These are phyloP conservation scores for Temnothorax unifasciatus DNA, from an alignment of 2,888 invertebrate genomes.

Conservation along the genomic window DNA sequence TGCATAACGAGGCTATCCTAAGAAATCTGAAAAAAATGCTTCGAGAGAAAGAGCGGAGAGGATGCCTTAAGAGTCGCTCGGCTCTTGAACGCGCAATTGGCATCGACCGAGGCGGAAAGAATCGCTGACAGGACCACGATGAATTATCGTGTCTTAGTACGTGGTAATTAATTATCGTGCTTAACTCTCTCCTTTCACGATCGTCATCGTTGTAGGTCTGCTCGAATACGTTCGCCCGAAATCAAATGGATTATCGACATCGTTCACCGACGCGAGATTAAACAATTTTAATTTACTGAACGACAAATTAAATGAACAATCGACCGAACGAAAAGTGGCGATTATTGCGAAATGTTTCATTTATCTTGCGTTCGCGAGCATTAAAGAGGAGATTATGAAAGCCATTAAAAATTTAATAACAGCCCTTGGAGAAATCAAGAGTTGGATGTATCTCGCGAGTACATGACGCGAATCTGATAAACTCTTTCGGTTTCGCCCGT, in stretches of 20 bases:
- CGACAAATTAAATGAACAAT: constrained; percentile 45
- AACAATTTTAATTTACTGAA: constrained; percentile 24
- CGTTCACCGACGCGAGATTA: constrained; percentile 17
- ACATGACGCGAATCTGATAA: constrained; percentile 64
- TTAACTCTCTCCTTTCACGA: constrained; percentile 28
- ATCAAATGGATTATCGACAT: constrained; percentile 16
- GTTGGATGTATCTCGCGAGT: constrained; percentile 23
- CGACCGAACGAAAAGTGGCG: constrained; percentile 13
- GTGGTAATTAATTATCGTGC: constrained; percentile 62
- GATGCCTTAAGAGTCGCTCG: constrained; percentile 40
- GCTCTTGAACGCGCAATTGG: constrained; percentile 72
- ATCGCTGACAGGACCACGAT: constrained; percentile 72
- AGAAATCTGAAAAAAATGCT: constrained; percentile 67
- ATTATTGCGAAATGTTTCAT: constrained; percentile 37
- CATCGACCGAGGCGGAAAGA: constrained; percentile 74
- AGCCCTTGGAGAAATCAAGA: constrained; percentile 44
- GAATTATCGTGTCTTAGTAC: constrained; percentile 61
- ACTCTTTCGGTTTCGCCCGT: constrained; percentile 48
- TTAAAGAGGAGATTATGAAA: constrained; percentile 41
- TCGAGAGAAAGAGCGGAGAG: neutral
- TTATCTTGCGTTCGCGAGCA: constrained; percentile 3
- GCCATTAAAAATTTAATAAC: constrained; percentile 51
- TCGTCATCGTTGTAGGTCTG: constrained; percentile 33
- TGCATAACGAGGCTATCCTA: constrained; percentile 77
- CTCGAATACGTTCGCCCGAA: neutral